These are phyloP conservation scores for Muscicapa comitata DNA, from an alignment of 2,797 vertebrate species.

Conservation along the genomic window DNA sequence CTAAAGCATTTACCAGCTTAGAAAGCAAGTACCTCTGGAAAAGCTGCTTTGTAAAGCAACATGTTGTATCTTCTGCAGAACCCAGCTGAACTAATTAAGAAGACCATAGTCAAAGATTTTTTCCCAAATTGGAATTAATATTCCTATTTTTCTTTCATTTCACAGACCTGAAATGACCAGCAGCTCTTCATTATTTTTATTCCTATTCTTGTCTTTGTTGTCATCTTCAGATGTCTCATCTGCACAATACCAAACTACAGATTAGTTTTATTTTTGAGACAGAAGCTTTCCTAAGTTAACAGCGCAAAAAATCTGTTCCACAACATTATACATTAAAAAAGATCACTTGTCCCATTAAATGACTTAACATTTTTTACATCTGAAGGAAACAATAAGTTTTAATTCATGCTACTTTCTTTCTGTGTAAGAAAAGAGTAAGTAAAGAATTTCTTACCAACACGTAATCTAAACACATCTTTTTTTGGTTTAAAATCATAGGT, in stretches of 20 bases:
- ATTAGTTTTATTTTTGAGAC: neutral
- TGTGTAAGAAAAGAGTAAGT: neutral
- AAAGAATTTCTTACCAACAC: neutral
- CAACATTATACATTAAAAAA: neutral
- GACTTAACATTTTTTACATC: neutral
- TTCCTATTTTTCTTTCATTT: neutral
- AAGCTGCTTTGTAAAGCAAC: neutral
- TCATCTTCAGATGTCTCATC: conserved; percentile 6
- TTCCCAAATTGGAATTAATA: neutral
- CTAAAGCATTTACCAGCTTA: neutral
- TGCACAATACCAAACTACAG: neutral
- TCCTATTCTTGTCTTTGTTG: neutral
- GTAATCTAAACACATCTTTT: neutral
- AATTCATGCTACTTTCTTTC: neutral
- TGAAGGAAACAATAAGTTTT: neutral
- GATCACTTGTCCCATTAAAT: neutral
- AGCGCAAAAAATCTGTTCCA: conserved; percentile 1
- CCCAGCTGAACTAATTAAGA: neutral
- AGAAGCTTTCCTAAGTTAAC: neutral
- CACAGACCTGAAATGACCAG: neutral
- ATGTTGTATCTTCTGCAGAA: neutral
- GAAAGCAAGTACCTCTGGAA: neutral
- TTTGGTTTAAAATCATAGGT: neutral
- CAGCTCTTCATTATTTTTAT: neutral
- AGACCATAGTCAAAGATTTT: neutral